Conservation (phyloP, 2,797 vertebrate genomes). For the Caiman crocodilus region DNA sequence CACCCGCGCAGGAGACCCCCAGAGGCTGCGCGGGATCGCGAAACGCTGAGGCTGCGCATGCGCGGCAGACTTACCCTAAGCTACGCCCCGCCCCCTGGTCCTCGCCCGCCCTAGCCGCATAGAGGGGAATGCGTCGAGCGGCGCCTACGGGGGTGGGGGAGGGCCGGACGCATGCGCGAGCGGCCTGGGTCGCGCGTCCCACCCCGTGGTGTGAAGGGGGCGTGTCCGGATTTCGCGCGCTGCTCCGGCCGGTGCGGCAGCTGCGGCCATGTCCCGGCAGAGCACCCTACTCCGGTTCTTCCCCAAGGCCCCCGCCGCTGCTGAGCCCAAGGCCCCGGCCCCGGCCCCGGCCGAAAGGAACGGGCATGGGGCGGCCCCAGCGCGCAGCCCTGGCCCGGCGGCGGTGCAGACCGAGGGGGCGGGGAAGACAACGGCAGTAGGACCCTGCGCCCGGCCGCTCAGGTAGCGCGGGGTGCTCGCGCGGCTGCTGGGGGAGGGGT, state of each 20-base stretch:
- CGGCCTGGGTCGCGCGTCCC: too few species aligned
- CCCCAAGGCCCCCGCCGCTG: background rate
- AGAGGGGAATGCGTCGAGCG: background rate
- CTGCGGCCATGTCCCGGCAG: slow-evolving; percentile 49
- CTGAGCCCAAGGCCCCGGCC: background rate
- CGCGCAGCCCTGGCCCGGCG: background rate
- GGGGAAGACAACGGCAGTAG: too few species aligned
- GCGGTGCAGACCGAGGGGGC: background rate
- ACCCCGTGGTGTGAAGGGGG: too few species aligned
- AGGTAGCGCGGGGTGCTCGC: background rate
- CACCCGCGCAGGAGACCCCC: too few species aligned
- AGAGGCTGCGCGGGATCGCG: too few species aligned
- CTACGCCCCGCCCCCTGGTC: accelerated
- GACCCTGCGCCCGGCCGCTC: background rate
- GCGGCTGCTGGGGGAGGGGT: too few species aligned
- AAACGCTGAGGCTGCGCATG: background rate
- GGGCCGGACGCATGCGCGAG: too few species aligned
- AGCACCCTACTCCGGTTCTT: slow-evolving; percentile 48
- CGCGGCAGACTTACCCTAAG: background rate
- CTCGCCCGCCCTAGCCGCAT: background rate
- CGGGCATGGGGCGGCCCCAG: background rate
- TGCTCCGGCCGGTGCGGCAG: background rate
- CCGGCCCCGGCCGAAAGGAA: background rate
- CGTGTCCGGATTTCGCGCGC: background rate
- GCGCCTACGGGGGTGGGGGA: too few species aligned